These are phyloP conservation scores for Leptinotarsa tumamoca DNA, from an alignment of 2,888 invertebrate genomes.

Conservation along the genomic window DNA sequence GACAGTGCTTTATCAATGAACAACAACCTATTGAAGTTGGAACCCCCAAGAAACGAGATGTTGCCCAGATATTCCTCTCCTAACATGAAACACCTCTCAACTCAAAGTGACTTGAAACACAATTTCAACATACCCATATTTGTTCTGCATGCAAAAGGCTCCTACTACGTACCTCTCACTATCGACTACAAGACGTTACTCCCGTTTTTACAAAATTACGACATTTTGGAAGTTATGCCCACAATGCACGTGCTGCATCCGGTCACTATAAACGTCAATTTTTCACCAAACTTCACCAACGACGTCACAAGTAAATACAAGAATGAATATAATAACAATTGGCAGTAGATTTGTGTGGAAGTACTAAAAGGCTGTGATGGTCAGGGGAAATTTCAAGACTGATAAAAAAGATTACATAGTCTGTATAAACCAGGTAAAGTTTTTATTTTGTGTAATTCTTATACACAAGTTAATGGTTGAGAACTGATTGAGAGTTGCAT, in stretches of 20 bases:
- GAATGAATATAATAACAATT: slow-evolving; percentile 48
- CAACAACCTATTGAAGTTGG: slow-evolving; percentile 39
- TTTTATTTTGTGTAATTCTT: slow-evolving; percentile 40
- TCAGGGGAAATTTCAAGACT: slow-evolving; percentile 61
- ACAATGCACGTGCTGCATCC: slow-evolving; percentile 80
- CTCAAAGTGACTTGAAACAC: slow-evolving; percentile 50
- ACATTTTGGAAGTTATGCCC: slow-evolving; percentile 71
- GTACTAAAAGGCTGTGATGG: slow-evolving; percentile 58
- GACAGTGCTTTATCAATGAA: slow-evolving; percentile 56
- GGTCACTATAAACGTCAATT: slow-evolving; percentile 91
- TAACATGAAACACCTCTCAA: slow-evolving; percentile 37
- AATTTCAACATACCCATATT: slow-evolving; percentile 84
- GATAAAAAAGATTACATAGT: slow-evolving; percentile 52
- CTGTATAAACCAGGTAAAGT: slow-evolving; percentile 47
- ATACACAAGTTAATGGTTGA: slow-evolving; percentile 22
- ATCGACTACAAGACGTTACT: slow-evolving; percentile 80
- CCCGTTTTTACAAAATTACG: slow-evolving; percentile 76
- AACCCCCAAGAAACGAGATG: slow-evolving; percentile 47
- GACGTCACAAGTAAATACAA: slow-evolving; percentile 50
- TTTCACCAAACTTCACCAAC: slow-evolving; percentile 62
- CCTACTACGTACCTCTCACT: slow-evolving; percentile 89
- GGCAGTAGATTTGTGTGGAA: slow-evolving; percentile 41
- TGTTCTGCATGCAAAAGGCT: slow-evolving; percentile 88
- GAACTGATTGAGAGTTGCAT: background rate
- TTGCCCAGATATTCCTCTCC: slow-evolving; percentile 49